Evolutionary conservation across 2,888 invertebrate species (phyloP), one percentile per base, ranked within the genome.

Genomic region (Ellobium chinense): DNA sequence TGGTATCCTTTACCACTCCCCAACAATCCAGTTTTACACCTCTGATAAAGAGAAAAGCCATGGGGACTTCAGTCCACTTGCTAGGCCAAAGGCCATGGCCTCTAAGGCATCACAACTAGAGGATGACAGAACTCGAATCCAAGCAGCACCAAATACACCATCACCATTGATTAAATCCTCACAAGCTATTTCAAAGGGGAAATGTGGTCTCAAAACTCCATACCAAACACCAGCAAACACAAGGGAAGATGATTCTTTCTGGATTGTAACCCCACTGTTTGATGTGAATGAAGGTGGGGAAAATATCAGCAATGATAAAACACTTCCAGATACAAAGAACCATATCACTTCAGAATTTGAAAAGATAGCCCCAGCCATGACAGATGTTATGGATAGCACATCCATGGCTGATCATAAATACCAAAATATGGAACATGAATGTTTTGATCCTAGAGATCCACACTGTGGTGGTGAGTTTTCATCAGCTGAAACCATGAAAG

Each of bases 191-290:
- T 46, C 46, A 46, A 7, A 7, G 18, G 46, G 7, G 7, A 46
- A 46, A 18, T 46, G 9, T 7, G 18, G 7, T 12, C 9, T 46
- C 46, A 46, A 46, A 46, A 46, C 18, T 7, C 46, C 18, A 12
- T 12, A 46, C 46, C 46, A 46, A 46, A 18, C 7, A 18, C 46
- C 46, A 12, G 46, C 46, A 12, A 46, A 18, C 46, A 46, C 18
- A 18, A 46, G 18, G 18, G 63, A 63, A n/a, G 63, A 63, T 63
- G 63, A 63, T 63, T 63, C 63, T 9, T 63, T 63, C 27, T 63
- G 63, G 63, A 29, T 29, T 12, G 12, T 63, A 18, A 63, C 27
- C 18, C 46, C 18, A 46, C 9, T 12, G 46, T 12, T 18, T 46
- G 46, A 46, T 18, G 18, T 12, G 46, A 46, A 46, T 46, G 46